A percentile compares a stretch with the other conserved stretches of the same genome.
Conservation (phyloP, 2,797 vertebrate species). For the Peromyscus melanophrys region DNA sequence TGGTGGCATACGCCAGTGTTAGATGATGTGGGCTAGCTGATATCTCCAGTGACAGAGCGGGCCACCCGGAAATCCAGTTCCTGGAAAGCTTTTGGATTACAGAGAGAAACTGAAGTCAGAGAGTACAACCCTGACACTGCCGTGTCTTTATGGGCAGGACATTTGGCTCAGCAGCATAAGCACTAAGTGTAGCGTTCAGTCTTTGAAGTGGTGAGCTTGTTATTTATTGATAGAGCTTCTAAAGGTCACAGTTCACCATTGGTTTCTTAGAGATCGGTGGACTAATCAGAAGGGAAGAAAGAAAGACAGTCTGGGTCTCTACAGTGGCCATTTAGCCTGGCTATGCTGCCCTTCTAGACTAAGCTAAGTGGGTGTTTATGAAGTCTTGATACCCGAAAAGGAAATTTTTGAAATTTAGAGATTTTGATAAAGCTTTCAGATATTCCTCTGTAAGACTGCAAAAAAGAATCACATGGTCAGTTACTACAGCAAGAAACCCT, state of each 20-base stretch:
- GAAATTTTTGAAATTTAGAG: slow-evolving; percentile 50
- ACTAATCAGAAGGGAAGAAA: slow-evolving; percentile 74
- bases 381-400: slow-evolving; percentile 42
- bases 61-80: slow-evolving; percentile 80
- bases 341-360: slow-evolving; percentile 1
- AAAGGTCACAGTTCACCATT: slow-evolving; percentile 76
- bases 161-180: slow-evolving; percentile 83
- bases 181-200: slow-evolving; percentile 80
- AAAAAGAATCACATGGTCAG: neutral
- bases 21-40: slow-evolving; percentile 82
- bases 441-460: neutral
- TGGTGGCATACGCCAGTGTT: slow-evolving; percentile 81
- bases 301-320: slow-evolving; percentile 76
- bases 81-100: slow-evolving; percentile 86
- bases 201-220: slow-evolving; percentile 84
- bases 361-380: neutral
- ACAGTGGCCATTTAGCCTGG: slow-evolving; percentile 62
- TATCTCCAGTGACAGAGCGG: slow-evolving; percentile 82
- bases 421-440: neutral
- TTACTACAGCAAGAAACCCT: neutral
- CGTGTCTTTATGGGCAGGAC: slow-evolving; percentile 83
- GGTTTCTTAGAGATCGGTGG: slow-evolving; percentile 80
- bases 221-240: slow-evolving; percentile 77
- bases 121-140: slow-evolving; percentile 81
- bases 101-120: slow-evolving; percentile 73